phyloP scores from a whole-genome alignment of 37 sponge, comb jelly and placozoan species.

The Diacarnus erythraeanus region DNA sequence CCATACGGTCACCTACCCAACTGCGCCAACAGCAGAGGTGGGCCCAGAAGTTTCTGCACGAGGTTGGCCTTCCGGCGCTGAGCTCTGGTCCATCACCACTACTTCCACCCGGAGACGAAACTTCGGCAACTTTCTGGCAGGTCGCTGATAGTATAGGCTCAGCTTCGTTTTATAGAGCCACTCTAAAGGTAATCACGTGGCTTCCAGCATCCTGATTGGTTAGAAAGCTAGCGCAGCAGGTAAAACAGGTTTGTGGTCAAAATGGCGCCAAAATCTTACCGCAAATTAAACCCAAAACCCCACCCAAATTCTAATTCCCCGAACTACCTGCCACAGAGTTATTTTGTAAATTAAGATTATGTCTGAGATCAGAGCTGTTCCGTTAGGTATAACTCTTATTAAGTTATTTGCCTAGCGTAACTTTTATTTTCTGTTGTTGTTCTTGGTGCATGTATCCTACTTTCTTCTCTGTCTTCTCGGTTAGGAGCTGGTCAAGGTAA shows the following conservation, averaged over 20 bases:
- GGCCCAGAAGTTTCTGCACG: conserved; percentile 53
- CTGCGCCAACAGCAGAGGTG: conserved; percentile 71
- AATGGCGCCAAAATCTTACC: conserved; percentile 15
- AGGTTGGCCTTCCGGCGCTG: conserved; percentile 46
- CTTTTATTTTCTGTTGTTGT: too few species aligned
- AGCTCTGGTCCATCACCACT: conserved; percentile 43
- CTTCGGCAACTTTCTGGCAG: conserved; percentile 34
- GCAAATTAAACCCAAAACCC: neutral
- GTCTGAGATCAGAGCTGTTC: conserved; percentile 84
- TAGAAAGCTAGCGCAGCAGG: conserved; percentile 23
- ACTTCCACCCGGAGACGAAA: conserved; percentile 13
- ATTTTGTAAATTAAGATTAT: conserved; percentile 24
- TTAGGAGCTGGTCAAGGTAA: conserved; percentile 85
- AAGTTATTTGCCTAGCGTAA: too few species aligned
- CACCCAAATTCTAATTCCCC: neutral
- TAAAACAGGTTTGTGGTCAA: conserved; percentile 42
- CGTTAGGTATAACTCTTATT: conserved; percentile 60
- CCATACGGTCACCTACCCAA: conserved; percentile 58
- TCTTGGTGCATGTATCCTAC: too few species aligned
- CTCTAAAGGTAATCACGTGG: conserved; percentile 52
- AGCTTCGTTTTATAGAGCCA: conserved; percentile 45
- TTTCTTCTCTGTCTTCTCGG: neutral
- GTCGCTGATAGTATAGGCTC: neutral
- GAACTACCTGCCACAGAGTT: neutral
- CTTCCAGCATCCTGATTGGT: conserved; percentile 6